These are phyloP conservation scores for Drosophila sordidula DNA, from an alignment of 2,888 invertebrate genomes.

Conservation along the genomic window DNA sequence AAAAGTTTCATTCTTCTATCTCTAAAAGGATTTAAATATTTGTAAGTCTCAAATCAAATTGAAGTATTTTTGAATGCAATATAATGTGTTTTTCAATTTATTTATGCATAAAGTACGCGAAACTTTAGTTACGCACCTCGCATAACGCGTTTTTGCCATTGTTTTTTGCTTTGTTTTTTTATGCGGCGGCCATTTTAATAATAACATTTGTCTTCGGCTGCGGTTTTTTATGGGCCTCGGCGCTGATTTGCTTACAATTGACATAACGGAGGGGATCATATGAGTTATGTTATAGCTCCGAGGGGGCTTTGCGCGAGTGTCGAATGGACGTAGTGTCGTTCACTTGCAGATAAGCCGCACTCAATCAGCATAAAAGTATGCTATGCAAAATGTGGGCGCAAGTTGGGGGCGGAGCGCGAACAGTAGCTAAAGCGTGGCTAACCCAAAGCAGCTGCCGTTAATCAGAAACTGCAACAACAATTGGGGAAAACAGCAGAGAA, in stretches of 20 bases:
- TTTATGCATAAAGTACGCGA: not conserved
- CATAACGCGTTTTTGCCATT: conserved; percentile 38
- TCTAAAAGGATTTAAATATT: too few relatives aligned
- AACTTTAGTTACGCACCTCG: conserved; percentile 28
- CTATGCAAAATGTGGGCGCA: conserved; percentile 33
- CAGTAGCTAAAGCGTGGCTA: conserved; percentile 10
- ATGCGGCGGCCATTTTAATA: conserved; percentile 67
- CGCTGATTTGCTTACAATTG: conserved; percentile 79
- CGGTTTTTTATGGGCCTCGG: conserved; percentile 58
- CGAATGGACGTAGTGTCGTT: conserved; percentile 13
- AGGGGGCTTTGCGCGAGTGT: conserved; percentile 47
- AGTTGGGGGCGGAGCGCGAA: conserved; percentile 2
- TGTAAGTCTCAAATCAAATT: too few relatives aligned
- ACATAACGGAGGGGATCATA: conserved; percentile 69
- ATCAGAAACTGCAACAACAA: conserved; percentile 61
- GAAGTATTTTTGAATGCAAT: too few relatives aligned
- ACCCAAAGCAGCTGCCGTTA: conserved; percentile 62
- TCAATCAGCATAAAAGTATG: conserved; percentile 76
- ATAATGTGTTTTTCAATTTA: not conserved
- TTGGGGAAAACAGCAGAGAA: conserved; percentile 38
- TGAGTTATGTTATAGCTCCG: conserved; percentile 69
- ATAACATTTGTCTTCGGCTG: conserved; percentile 74
- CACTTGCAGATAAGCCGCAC: conserved; percentile 70
- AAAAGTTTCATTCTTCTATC: too few relatives aligned
- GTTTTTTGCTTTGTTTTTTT: conserved; percentile 58